Conservation (phyloP, 1,140 invertebrate genomes). For the Venturia canescens region DNA sequence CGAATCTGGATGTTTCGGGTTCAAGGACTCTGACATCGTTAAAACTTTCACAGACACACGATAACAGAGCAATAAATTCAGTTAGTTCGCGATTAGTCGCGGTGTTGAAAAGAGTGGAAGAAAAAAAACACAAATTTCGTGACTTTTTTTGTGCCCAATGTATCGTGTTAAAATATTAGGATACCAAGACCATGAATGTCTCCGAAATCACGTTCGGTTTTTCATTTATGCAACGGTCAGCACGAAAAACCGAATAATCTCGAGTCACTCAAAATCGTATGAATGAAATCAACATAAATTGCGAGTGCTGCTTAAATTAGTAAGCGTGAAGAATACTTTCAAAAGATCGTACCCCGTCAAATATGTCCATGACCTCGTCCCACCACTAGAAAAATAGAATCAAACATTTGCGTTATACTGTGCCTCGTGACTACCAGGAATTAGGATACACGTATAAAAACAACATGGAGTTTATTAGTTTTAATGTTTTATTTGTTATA, state of each 20-base stretch:
- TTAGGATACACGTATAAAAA: constrained; percentile 51
- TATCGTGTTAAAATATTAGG: not conserved
- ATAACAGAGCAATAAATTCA: not conserved
- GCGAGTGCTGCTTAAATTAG: constrained; percentile 28
- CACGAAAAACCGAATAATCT: not conserved
- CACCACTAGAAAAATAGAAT: constrained; percentile 92
- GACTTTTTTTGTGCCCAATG: not conserved
- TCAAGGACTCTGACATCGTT: not conserved
- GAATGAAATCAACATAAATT: not conserved
- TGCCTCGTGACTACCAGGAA: constrained; percentile 57
- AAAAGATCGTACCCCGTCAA: constrained; percentile 90
- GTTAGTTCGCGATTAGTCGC: constrained; percentile 6
- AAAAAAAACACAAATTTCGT: not conserved
- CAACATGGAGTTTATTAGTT: constrained; percentile 17
- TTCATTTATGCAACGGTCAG: not conserved
- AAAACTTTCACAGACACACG: not conserved
- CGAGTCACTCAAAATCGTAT: not conserved
- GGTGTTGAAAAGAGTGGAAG: not conserved
- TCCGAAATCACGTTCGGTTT: not conserved
- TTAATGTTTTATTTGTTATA: not conserved
- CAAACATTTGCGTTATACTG: constrained; percentile 74
- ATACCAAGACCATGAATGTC: not conserved
- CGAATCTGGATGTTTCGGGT: not conserved
- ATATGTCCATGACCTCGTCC: constrained; percentile 95
- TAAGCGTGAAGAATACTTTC: constrained; percentile 64